Evolutionary conservation across 2,888 invertebrate species (phyloP), one percentile per base, ranked within the genome.

Genomic region (Unio delphinus): DNA sequence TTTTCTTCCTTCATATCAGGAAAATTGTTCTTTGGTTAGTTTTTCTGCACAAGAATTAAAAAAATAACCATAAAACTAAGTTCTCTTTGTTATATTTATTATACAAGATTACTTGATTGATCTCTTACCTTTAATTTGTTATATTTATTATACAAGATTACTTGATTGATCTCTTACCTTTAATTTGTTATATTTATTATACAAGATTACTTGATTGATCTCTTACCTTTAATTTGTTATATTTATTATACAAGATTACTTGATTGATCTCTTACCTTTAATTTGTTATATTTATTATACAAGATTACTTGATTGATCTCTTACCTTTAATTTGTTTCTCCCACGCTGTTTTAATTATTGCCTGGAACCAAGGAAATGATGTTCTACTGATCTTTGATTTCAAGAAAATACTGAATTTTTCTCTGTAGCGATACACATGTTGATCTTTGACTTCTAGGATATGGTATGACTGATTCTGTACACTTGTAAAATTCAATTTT

Each of bases 391-490:
- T 65, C 63, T 81, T 80, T 20, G 58, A 60, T 4, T 67, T 63
- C 56, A 81, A 62, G 30, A 75, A 68, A 15, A 81, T 58, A 60
- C 71, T 69, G 65, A 79, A 81, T 64, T 67, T 73, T 61, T 79
- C 74, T 34, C 80, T 72, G 56, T 74, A 78, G 62, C 63, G 73
- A 59, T 67, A 72, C 30, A 74, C 18, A 17, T 65, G 58, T 20
- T 65, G 61, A 1, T 71, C 68, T 17, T 60, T 68, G 4, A 72
- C 59, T 61, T 80, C 70, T 1, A 75, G 59, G n/a, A 77, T 45
- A 11, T 60, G 57, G 58, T 72, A 74, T 18, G 34, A 61, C 56
- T 73, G 68, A 55, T 70, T 68, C 23, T 67, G 54, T 57, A 70
- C 70, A 65, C 68, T 74, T 73, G 68, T 18, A 72, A 61, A 70